Base-by-base conservation (phyloP, 2,113 vertebrate species). In the Anguilla rostrata region DNA sequence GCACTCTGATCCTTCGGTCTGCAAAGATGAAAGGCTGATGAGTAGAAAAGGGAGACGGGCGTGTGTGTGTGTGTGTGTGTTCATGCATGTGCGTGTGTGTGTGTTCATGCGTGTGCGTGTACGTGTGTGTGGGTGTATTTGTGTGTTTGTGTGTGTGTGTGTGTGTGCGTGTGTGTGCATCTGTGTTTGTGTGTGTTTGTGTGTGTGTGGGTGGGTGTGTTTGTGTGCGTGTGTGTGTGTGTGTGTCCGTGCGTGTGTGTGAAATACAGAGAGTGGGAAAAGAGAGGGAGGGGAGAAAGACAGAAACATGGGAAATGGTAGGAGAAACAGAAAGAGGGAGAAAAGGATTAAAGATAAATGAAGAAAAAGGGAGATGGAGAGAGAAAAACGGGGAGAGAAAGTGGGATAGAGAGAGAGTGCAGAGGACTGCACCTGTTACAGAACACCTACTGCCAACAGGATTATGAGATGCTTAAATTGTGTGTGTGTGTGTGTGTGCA, bases 391-490 rank as follows among this genome's bases (percentile, higher is more conserved):
- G 79, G 22, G 79, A 81, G 5, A 5, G 79, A 22, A 11, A 41
- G 79, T 22, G 26, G 11, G n/a, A 75, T 22, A 12, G 71, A 71
- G n/a, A 9, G n/a, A 26, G 0, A 11, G 71, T 2, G 9, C 11
- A 82, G 14, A 83, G 53, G 29, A 7, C 56, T 43, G 57, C 83
- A 84, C 83, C 83, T 84, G 83, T 71, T 84, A 84, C 83, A 84
- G 60, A 84, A 71, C 20, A 34, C 34, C 56, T 3, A 40, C 16
- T 43, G 39, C 83, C 12, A 18, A 40, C 83, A 39, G 66, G 18
- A 57, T 84, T 39, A 66, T 66, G 83, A 39, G 22, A 2, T 8
- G 5, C 40, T 49, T 26, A 83, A 57, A 57, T 20, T 79, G 78
- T 39, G 78, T 79, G 26, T 39, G 78, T 79, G 78, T 26, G 60